Base-by-base conservation (phyloP, 2,888 invertebrate species). In the Ctenicera cuprea region DNA sequence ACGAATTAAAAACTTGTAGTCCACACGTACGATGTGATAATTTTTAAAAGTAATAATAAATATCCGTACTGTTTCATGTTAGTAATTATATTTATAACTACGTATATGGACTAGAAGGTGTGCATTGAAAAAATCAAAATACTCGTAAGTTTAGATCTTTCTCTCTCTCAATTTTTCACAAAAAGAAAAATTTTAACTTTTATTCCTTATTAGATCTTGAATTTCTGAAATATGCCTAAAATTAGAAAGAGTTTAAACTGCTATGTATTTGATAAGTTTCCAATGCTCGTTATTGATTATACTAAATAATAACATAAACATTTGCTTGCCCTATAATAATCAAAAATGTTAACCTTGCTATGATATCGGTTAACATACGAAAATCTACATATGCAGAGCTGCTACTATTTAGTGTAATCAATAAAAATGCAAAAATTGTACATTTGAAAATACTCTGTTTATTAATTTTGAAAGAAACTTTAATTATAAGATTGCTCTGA, bases 1-100 rank as follows among this genome's bases (percentile, higher is more conserved):
- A 80, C 80, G 80, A 80, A 80, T 80, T 80, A 80, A 78, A 73
- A 75, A 75, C 61, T 69, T 76, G 77, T 80, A 79, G 77, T 79
- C 78, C 69, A 78, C 78, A 78, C 76, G 74, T 79, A 76, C 61
- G 75, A 77, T 80, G 80, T 80, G 80, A 80, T 80, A 80, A 73
- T 65, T 72, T 69, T 52, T 72, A 65, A 66, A 70, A 66, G 54
- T 72, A 75, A 72, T 65, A 69, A 72, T 72, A 45, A 64, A 64
- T 68, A 72, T 61, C 50, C 22, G 48, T 65, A 62, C 52, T 41
- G 50, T 66, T 65, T 59, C 67, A 66, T 71, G 66, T 71, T 71
- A 71, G 62, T 62, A 62, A 61, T 62, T 50, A 52, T 22, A 52
- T 66, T 38, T 66, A 66, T 52, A 26, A 12, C 43, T 38, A 26